A percentile compares a stretch with the other conserved stretches of the same genome.
These are phyloP conservation scores for Diprion similis DNA, from an alignment of 1,140 invertebrate species.

Conservation along the genomic window DNA sequence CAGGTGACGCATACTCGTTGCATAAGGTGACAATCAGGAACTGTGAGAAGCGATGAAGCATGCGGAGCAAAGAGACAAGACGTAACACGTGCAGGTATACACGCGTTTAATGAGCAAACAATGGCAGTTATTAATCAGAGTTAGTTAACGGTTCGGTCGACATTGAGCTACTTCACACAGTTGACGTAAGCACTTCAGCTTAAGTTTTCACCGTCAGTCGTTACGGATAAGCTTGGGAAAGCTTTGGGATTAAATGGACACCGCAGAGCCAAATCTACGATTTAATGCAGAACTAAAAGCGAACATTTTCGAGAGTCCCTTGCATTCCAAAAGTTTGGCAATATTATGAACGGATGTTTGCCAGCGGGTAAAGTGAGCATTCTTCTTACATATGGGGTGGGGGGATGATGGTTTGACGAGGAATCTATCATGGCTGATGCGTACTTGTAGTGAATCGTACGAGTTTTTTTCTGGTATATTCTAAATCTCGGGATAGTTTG, in stretches of 20 bases:
- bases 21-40: not conserved
- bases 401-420: too few relatives aligned
- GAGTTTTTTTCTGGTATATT: too few relatives aligned
- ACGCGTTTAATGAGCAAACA: not conserved
- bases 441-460: too few relatives aligned
- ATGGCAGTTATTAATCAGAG: not conserved
- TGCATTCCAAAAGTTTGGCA: too few relatives aligned
- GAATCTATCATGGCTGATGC: too few relatives aligned
- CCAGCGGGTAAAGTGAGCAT: too few relatives aligned
- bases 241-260: not conserved
- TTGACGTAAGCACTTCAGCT: not conserved
- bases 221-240: not conserved
- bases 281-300: too few relatives aligned
- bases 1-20: not conserved
- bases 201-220: not conserved
- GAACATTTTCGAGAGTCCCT: too few relatives aligned
- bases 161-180: not conserved
- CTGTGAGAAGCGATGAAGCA: not conserved
- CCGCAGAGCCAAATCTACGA: too few relatives aligned
- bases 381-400: too few relatives aligned
- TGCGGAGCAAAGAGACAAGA: slow-evolving; percentile 1
- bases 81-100: not conserved
- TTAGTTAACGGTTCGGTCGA: not conserved
- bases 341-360: too few relatives aligned
- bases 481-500: too few relatives aligned